Base-by-base conservation (phyloP, 2,113 vertebrate species). In the Forbesichthys agassizii region DNA sequence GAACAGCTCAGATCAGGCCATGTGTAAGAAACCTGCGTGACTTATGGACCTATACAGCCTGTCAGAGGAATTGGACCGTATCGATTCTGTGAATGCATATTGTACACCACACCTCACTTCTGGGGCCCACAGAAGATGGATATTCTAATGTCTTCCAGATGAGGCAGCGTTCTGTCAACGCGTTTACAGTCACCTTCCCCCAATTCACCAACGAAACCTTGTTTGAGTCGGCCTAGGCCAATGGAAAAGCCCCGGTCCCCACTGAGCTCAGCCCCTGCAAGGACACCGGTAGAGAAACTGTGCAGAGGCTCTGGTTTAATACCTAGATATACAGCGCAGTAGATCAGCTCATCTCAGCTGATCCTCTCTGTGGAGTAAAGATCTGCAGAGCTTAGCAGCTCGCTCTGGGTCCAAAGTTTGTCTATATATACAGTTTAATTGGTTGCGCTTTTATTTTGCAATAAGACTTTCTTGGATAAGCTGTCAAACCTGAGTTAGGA, bases 81-180 rank as follows among this genome's bases (percentile, higher is more conserved):
- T 60, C 47, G 58, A 71, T 66, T 57, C 74, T 78, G 68, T 20
- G 48, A 60, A 71, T 53, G 69, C 75, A 60, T 42, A 59, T 78
- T 20, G 60, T 77, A 73, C 20, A 61, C 69, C 69, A 16, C 75
- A 57, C 72, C 74, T 77, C 77, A 68, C 75, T 73, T 76, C 66
- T 65, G 48, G 74, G 48, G 66, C 69, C 76, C 74, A 60, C 66
- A 76, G 80, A 80, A 81, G 81, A 76, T 82, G 82, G 81, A 76
- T 63, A 55, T 53, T 61, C 57, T 81, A 77, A 89, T 82, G 75
- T n/a, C 4, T 87, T 87, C 87, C 89, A 89, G 88, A 90, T 90
- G 88, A 64, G 60, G 61, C 57, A 65, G 58, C 47, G 51, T 49
- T 51, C 1, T 46, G 52, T 64, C 63, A 64, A 69, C 36, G 64